Evolutionary conservation across 2,888 invertebrate genomes (phyloP), one percentile per base, ranked within the genome.

Genomic region (Acanthopleura granulata): DNA sequence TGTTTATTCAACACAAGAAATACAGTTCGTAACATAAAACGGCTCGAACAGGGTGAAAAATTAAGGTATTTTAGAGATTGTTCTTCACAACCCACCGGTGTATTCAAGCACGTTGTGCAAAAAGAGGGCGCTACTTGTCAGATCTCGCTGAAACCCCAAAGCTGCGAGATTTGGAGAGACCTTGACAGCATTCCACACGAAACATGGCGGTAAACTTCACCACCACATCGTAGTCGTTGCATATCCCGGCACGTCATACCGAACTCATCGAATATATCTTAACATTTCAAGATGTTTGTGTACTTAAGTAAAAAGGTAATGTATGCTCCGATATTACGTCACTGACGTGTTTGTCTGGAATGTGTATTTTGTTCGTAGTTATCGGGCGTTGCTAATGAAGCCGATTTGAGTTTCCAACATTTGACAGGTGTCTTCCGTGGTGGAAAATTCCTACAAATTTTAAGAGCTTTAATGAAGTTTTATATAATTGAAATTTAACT

Each of bases 281-380:
- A 3, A 57, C 18, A 22, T 57, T 66, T 16, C 29, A 81, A 77
- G 62, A 87, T 87, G 87, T 86, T 87, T 80, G 86, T 87, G 11
- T 87, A 87, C 75, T 92, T 95, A 89, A 94, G 94, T 86, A 95
- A 95, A 92, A 95, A 95, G 93, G 94, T 94, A 90, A 78, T 73
- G n/a, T 72, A 29, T 72, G 57, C 18, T n/a, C 6, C 18, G 12
- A 6, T 57, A n/a, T n/a, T n/a, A n/a, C 12, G 57, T 57, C 22
- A 57, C 22, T 57, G 18, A 18, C 22, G 3, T 3, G 18, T 12
- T 57, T 57, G 18, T 57, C 18, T 16, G 15, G n/a, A 25, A 50
- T 25, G 25, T 57, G 15, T 30, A 18, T 0, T 71, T 40, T 69
- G 27, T 70, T n/a, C 22, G 80, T 83, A 27, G 80, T 77, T 16